A percentile compares a stretch with the other conserved stretches of the same genome.
Evolutionary conservation across 2,888 invertebrate genomes (phyloP).

Genomic region (Pammene aurita): DNA sequence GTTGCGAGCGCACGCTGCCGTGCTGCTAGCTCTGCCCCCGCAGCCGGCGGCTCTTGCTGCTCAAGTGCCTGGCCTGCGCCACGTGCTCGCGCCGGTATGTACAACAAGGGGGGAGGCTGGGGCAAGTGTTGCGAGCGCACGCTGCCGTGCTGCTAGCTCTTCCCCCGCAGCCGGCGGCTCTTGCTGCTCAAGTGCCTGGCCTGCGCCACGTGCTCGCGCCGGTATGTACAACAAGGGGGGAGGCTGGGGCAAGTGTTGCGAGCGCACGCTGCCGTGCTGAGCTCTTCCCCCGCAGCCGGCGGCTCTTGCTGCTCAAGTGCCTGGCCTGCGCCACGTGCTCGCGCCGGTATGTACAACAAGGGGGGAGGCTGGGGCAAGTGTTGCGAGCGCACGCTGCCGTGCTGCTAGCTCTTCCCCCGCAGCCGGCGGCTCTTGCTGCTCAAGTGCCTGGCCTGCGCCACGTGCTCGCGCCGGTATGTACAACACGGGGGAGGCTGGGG

Average conservation of each 20-base stretch:
- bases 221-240: no score
- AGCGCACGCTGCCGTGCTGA: no score
- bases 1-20: slow-evolving; percentile 44
- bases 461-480: no score
- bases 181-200: no score
- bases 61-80: slow-evolving; percentile 39
- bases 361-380: not conserved
- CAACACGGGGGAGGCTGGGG: slow-evolving; percentile 99
- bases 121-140: slow-evolving; percentile 61
- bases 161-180: no score
- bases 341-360: slow-evolving; percentile 19
- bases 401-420: no score
- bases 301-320: slow-evolving; percentile 46
- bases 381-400: slow-evolving; percentile 23
- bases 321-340: slow-evolving; percentile 35
- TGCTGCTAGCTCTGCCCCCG: slow-evolving; percentile 49
- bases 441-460: no score
- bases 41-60: slow-evolving; percentile 59
- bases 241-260: no score
- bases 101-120: slow-evolving; percentile 79
- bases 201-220: no score
- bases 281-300: no score
- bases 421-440: no score
- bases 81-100: slow-evolving; percentile 9
- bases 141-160: slow-evolving; percentile 43